Evolutionary conservation across 64 coral and sea anemone species (phyloP).

Genomic region (Pocillopora damicornis): DNA sequence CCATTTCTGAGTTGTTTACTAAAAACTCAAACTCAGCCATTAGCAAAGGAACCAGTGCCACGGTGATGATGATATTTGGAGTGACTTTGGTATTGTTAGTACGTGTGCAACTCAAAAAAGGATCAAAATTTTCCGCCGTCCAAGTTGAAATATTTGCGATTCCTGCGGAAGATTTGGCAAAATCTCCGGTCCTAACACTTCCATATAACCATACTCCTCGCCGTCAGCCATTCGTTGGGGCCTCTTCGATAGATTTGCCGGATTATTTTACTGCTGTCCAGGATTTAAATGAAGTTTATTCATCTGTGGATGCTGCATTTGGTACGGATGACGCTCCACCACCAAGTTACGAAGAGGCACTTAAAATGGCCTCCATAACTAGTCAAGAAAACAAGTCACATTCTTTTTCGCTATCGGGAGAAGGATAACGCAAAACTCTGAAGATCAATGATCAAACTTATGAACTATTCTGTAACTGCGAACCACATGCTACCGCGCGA

Average conservation of each 20-base stretch:
- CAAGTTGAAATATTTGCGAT: background rate
- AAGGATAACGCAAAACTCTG: no score
- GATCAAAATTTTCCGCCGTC: background rate
- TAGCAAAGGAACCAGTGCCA: background rate
- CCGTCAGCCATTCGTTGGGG: background rate
- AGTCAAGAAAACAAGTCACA: no score
- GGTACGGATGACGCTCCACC: background rate
- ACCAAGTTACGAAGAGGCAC: background rate
- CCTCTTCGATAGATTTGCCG: conserved; percentile 1
- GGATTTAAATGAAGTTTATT: background rate
- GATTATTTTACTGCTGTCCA: conserved; percentile 22
- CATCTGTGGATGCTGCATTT: background rate
- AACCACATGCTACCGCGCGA: no score
- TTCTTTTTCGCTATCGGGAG: no score
- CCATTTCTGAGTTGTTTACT: no score
- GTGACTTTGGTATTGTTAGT: background rate
- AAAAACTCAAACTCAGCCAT: no score
- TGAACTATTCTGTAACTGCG: no score
- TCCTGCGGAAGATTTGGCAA: background rate
- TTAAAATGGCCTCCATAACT: background rate
- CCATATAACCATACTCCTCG: background rate
- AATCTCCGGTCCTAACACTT: background rate
- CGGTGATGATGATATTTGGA: background rate
- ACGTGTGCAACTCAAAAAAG: background rate
- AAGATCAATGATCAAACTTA: no score